phyloP scores from a whole-genome alignment of 2,888 invertebrate genomes.

The Ichneumoninae sp. region DNA sequence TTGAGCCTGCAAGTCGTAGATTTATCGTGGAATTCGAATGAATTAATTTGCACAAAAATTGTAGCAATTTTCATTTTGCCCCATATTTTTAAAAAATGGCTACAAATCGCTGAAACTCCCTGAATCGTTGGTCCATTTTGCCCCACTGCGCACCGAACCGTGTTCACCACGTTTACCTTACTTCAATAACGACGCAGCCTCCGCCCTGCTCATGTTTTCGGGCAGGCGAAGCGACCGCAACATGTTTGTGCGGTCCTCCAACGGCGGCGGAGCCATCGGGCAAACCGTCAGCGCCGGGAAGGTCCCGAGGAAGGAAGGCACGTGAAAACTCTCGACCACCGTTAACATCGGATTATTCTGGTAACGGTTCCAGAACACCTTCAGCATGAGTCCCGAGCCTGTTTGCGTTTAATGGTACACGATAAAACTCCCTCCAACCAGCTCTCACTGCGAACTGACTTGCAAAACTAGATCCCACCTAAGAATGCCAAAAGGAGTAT shows the following conservation, averaged over 20 bases:
- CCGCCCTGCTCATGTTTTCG: conserved; percentile 66
- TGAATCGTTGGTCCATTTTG: no score
- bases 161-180: conserved; percentile 29
- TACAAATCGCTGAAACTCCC: no score
- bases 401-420: not conserved
- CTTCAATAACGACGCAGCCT: conserved; percentile 64
- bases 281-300: conserved; percentile 84
- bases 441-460: not conserved
- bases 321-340: conserved; percentile 76
- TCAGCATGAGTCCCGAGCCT: conserved; percentile 80
- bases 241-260: conserved; percentile 70
- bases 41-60: no score
- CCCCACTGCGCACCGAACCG: no score
- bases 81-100: no score
- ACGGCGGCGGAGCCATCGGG: conserved; percentile 73
- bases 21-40: no score
- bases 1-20: no score
- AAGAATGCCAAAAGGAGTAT: conserved; percentile 62
- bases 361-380: conserved; percentile 80
- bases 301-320: conserved; percentile 76
- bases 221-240: conserved; percentile 66
- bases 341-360: conserved; percentile 81
- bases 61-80: no score
- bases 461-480: conserved; percentile 51
- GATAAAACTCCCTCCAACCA: not conserved